A percentile compares a stretch with the other conserved stretches of the same genome.
Evolutionary conservation across 2,888 invertebrate genomes (phyloP).

Genomic region (Perithous albicinctus): DNA sequence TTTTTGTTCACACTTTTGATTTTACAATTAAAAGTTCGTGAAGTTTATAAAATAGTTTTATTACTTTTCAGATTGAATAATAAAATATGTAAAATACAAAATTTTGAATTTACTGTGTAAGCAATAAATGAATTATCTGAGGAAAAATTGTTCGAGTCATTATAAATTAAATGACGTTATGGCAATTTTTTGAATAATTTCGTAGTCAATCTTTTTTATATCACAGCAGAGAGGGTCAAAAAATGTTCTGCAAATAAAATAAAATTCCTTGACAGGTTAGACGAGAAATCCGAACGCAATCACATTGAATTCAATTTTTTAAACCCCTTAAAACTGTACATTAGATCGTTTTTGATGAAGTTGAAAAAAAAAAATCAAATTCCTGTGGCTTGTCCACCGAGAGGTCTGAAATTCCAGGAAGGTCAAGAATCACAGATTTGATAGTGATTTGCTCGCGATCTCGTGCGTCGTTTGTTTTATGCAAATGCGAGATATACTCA

Average conservation of each 20-base stretch:
- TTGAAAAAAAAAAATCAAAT: not conserved
- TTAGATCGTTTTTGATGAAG: not conserved
- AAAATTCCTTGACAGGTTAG: too few species aligned
- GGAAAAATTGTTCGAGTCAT: not conserved
- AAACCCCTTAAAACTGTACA: not conserved
- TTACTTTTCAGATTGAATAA: too few species aligned
- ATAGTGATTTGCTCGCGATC: constrained; percentile 18
- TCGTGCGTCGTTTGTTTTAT: constrained; percentile 52
- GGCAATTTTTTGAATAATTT: too few species aligned
- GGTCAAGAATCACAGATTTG: not conserved
- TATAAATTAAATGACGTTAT: not conserved
- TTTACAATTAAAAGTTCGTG: too few species aligned
- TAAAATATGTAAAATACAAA: too few species aligned
- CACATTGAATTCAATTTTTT: not conserved
- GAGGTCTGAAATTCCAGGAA: not conserved
- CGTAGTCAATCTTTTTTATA: too few species aligned
- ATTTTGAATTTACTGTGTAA: too few species aligned
- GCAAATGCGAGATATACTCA: constrained; percentile 39
- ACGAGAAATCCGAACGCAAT: too few species aligned
- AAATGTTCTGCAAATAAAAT: too few species aligned
- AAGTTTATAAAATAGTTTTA: too few species aligned
- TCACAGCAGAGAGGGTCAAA: too few species aligned
- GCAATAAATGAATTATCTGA: not conserved
- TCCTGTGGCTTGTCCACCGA: not conserved
- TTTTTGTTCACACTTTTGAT: too few species aligned